These are phyloP conservation scores for Cercopithecus mona DNA, from an alignment of 2,113 vertebrate species.

Conservation along the genomic window DNA sequence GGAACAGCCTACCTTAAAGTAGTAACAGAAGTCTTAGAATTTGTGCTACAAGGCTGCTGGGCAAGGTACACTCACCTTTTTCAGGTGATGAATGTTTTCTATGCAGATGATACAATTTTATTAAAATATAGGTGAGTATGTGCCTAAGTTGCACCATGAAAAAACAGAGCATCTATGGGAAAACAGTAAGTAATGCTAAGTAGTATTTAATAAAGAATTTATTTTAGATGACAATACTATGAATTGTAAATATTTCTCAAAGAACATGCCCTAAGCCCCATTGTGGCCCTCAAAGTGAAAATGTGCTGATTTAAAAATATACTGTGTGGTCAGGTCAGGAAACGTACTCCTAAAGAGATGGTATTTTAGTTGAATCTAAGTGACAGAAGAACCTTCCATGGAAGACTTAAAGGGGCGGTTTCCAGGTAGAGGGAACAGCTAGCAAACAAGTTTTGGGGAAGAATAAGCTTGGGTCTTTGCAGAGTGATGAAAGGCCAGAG, in stretches of 20 bases:
- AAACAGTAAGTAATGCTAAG: background rate
- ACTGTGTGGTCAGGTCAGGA: background rate
- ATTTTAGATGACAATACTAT: background rate
- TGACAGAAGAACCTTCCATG: background rate
- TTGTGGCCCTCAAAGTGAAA: background rate
- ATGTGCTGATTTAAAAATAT: background rate
- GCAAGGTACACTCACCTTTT: background rate
- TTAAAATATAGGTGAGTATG: background rate
- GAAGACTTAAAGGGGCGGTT: background rate
- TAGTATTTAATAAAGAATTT: background rate
- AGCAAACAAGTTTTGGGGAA: background rate
- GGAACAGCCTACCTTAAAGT: background rate
- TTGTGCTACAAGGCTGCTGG: background rate
- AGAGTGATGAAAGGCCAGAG: background rate
- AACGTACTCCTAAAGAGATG: background rate
- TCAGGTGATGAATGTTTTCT: background rate
- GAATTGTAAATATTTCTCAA: background rate
- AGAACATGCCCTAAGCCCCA: background rate
- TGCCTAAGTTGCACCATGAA: background rate
- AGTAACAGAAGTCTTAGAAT: background rate
- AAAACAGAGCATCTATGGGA: background rate
- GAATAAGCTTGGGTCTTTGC: background rate
- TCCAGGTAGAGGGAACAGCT: background rate
- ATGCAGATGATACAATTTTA: background rate
- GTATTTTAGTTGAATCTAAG: background rate